These are phyloP conservation scores for Porites lutea DNA, from an alignment of 64 coral and sea anemone genomes.

Conservation along the genomic window DNA sequence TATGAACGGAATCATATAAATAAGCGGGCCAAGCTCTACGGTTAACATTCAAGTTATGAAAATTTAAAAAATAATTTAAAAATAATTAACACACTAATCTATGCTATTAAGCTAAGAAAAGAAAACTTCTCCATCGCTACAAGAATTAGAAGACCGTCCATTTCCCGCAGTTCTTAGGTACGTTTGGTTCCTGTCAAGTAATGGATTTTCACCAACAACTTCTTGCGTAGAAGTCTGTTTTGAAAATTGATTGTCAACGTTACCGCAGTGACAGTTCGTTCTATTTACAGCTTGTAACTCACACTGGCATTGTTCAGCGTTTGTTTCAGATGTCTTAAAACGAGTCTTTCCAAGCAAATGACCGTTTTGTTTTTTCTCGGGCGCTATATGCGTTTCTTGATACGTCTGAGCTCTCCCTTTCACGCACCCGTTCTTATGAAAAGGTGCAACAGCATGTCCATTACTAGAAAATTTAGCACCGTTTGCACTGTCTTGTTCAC, in stretches of 20 bases:
- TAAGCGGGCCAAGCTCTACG: too few species aligned
- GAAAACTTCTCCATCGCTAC: neutral
- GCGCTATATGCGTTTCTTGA: neutral
- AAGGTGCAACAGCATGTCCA: neutral
- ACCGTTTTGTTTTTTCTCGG: constrained; percentile 2
- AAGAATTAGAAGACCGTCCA: neutral
- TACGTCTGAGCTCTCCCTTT: neutral
- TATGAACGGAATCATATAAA: too few species aligned
- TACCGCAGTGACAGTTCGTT: neutral
- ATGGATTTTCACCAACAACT: neutral
- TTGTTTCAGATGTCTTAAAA: neutral
- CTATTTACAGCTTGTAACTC: neutral
- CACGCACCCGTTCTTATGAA: neutral
- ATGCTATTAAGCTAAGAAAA: neutral
- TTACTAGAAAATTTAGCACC: neutral
- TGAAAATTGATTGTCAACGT: neutral
- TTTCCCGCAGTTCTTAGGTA: neutral
- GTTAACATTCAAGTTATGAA: too few species aligned
- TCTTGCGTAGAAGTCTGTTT: neutral
- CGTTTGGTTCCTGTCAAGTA: neutral
- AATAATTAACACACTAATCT: too few species aligned
- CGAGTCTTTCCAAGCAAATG: neutral
- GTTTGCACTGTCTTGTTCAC: neutral
- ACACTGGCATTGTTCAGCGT: neutral
- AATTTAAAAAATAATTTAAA: too few species aligned